Percentiles rank a stretch among this genome's conserved stretches.
phyloP scores from a whole-genome alignment of 92 coral and sea anemone species.

The Heliopora coerulea region DNA sequence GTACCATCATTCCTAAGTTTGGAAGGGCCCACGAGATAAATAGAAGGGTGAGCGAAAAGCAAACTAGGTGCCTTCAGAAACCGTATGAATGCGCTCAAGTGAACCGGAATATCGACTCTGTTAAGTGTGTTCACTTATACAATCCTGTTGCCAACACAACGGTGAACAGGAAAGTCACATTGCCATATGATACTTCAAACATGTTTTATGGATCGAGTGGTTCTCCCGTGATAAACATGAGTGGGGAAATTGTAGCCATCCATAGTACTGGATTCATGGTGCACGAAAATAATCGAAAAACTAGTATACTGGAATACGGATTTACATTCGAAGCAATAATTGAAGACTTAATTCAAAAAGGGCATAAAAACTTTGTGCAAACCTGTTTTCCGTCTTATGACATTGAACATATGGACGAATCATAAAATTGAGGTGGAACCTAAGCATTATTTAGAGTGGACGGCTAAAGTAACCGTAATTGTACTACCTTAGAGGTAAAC shows the following conservation, averaged over 20 bases:
- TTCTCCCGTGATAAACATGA: slow-evolving; percentile 18
- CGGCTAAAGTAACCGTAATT: no score
- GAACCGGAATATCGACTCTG: not conserved
- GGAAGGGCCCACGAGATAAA: not conserved
- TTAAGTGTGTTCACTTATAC: not conserved
- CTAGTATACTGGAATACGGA: slow-evolving; percentile 1
- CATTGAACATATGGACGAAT: not conserved
- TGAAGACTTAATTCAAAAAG: not conserved
- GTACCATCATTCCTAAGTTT: not conserved
- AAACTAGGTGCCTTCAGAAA: no score
- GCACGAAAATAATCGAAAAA: not conserved
- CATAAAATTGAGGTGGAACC: no score
- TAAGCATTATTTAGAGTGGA: no score
- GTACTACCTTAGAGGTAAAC: no score
- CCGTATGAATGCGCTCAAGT: not conserved
- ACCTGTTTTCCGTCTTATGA: not conserved
- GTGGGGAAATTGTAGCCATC: slow-evolving; percentile 4
- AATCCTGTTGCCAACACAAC: no score
- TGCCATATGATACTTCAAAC: not conserved
- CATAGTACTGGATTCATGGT: not conserved
- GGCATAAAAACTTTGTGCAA: not conserved
- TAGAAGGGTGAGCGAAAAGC: not conserved
- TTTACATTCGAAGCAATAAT: not conserved
- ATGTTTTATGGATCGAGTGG: slow-evolving; percentile 30
- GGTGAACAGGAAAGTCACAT: no score